Conservation (phyloP, 2,888 invertebrate species). For the Saturnia pavonia region DNA sequence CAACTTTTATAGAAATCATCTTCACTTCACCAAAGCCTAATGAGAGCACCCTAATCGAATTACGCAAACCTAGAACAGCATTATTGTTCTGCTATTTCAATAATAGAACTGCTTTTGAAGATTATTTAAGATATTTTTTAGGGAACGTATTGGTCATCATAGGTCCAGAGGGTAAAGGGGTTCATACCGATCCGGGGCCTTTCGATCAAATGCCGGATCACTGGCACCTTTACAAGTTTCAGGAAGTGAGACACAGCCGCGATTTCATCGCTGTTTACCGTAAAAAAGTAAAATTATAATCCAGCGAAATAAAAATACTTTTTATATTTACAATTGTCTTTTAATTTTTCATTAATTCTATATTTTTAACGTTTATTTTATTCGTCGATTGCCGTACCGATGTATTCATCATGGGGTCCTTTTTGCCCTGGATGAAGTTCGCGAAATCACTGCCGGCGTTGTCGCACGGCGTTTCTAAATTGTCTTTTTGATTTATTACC, state of each 20-base stretch:
- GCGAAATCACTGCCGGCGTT: constrained; percentile 51
- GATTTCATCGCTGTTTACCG: constrained; percentile 86
- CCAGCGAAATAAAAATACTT: background rate
- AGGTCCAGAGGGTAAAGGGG: constrained; percentile 85
- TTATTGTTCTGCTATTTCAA: constrained; percentile 93
- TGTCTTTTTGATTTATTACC: constrained; percentile 61
- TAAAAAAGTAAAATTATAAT: constrained; percentile 4
- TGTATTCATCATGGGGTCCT: constrained; percentile 77
- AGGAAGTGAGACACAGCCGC: constrained; percentile 82
- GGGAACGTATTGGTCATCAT: constrained; percentile 88
- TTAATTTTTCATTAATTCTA: constrained; percentile 76
- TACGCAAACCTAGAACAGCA: constrained; percentile 76
- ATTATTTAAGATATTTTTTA: constrained; percentile 84
- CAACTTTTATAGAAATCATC: constrained; percentile 85
- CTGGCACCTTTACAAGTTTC: constrained; percentile 81
- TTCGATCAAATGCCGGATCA: constrained; percentile 79
- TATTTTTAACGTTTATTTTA: constrained; percentile 77
- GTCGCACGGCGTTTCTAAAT: constrained; percentile 47
- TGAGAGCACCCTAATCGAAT: constrained; percentile 56
- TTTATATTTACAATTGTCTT: constrained; percentile 18
- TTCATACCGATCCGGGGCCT: constrained; percentile 88
- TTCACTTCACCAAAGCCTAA: constrained; percentile 72
- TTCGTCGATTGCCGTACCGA: constrained; percentile 66
- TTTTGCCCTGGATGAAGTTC: constrained; percentile 67
- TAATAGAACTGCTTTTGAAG: constrained; percentile 84